Evolutionary conservation across 2,797 vertebrate genomes (phyloP), one percentile per base, ranked within the genome.

Genomic region (Hemibagrus guttatus): DNA sequence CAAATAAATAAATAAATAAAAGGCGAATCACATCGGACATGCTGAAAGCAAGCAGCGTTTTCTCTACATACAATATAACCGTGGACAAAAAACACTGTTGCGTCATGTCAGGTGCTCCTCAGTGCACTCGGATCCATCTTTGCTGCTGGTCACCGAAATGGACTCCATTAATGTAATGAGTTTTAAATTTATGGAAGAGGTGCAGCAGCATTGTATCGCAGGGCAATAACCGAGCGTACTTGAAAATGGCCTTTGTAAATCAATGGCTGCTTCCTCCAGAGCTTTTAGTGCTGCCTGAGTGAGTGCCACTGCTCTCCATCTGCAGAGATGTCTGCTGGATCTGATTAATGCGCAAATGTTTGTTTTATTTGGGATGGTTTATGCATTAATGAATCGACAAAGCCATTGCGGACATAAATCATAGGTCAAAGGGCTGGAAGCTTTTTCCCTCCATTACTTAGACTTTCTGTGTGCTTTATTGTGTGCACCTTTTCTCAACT

Each of bases 111-210:
- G 83, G 76, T 69, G 68, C 76, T 81, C 28, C n/a, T 72, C 66
- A 28, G 74, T 31, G 75, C 39, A 21, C 35, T 68, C 72, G n/a
- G 72, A 78, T 81, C 69, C 81, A 26, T 84, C 72, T 83, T 84
- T 28, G 12, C 42, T 64, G 71, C 66, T 42, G 81, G 81, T 76
- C 64, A 69, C 84, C 61, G 58, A 81, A 91, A 81, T 86, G 88
- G 87, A 91, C 86, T 91, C 86, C 89, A 91, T 91, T 92, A 91
- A 86, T 85, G 89, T 91, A 91, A 91, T 91, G 90, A 92, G 88
- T 90, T 92, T 90, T 89, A 91, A 90, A 92, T 91, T 91, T 92
- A 92, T 92, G 91, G 89, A 88, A 85, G 87, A 88, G 72, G 83
- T 87, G 88, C 75, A 35, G 88, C 82, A 82, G 88, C 76, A 88